Base-by-base conservation (phyloP, 2,888 invertebrate genomes). In the Noctua comes region DNA sequence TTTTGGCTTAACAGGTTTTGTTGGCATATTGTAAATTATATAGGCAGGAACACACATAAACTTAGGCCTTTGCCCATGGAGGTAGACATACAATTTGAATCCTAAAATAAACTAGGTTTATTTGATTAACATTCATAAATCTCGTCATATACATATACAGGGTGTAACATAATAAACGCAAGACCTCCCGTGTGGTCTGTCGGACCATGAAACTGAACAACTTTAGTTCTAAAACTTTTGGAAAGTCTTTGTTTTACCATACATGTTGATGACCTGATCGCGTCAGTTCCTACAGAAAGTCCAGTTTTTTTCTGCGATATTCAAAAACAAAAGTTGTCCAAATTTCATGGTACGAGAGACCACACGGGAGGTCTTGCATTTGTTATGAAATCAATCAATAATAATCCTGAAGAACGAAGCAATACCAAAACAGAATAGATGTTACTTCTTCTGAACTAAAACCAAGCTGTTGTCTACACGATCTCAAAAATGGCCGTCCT, bases 401-500 rank as follows among this genome's bases (percentile, higher is more conserved):
- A 51, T 21, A 18, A 80, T 59, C 1, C 18, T 24, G 7, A 79
- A 24, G 21, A 10, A 24, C 46, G 36, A 2, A 46, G 2, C 11
- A 24, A 24, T 36, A 36, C 2, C 27, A 31, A n/a, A 46, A 21
- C 24, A 27, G 18, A 71, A 80, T 24, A 66, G 10, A 1, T 36
- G n/a, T 43, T n/a, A 68, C 16, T 40, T 36, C 21, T n/a, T 43
- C 43, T 43, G 13, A 27, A n/a, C 66, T 43, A 66, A 66, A 43
- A 18, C 43, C n/a, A 66, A 66, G 43, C 43, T 66, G n/a, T n/a
- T 62, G 62, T 70, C n/a, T 77, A 62, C 68, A 59, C 65, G 27
- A 73, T 54, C 79, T 70, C 54, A 73, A 86, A 87, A 69, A 75
- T 74, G 73, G 68, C 78, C 31, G 70, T 62, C 40, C 10, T 66